Percentiles rank a stretch among this genome's conserved stretches.
Evolutionary conservation across 1,140 invertebrate genomes (phyloP).

Genomic region (Macrocentrus cingulum): DNA sequence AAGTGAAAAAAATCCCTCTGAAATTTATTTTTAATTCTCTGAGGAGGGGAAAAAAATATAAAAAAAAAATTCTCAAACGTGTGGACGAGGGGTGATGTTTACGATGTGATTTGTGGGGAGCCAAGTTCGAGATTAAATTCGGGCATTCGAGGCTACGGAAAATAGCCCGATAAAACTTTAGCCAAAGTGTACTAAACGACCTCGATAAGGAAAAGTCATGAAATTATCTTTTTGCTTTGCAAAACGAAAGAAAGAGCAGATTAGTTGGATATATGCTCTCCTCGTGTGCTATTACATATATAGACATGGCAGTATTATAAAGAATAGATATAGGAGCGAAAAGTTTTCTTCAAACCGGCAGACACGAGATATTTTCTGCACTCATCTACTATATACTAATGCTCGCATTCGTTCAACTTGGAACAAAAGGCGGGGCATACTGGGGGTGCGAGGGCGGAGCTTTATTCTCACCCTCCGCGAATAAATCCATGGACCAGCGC

Average conservation of each 20-base stretch:
- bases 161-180: constrained; percentile 55
- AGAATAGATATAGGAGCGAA: too few relatives aligned
- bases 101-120: constrained; percentile 56
- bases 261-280: not conserved
- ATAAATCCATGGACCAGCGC: constrained; percentile 2
- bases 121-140: constrained; percentile 56
- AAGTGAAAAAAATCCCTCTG: too few relatives aligned
- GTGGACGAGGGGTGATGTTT: constrained; percentile 40
- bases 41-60: not conserved
- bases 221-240: not conserved
- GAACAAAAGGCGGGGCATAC: constrained; percentile 39
- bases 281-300: not conserved
- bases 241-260: not conserved
- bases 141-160: constrained; percentile 50
- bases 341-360: too few relatives aligned
- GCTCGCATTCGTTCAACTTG: not conserved
- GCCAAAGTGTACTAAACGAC: constrained; percentile 34
- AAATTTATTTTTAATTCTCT: too few relatives aligned
- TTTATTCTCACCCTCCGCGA: constrained; percentile 31
- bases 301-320: too few relatives aligned
- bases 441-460: constrained; percentile 36
- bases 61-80: too few relatives aligned
- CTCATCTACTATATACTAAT: not conserved
- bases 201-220: not conserved
- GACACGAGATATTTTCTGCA: not conserved